phyloP scores from a whole-genome alignment of 2,888 invertebrate genomes.

The Koerneria pararmatus region DNA sequence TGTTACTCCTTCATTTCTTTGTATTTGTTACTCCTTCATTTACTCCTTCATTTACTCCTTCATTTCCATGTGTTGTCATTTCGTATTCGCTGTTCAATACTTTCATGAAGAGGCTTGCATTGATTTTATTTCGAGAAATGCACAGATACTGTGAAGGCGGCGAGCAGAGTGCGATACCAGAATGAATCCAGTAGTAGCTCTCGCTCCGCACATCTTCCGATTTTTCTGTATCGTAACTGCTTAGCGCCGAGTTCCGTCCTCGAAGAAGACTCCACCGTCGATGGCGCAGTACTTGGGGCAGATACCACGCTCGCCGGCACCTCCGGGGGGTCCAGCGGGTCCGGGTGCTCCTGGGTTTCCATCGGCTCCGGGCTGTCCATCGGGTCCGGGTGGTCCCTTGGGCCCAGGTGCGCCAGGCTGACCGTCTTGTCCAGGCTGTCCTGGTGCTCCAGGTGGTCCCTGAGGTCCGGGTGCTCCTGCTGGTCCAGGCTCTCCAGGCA shows the following conservation, averaged over 20 bases:
- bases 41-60: too few species aligned
- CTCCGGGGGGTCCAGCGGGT: slow-evolving; percentile 25
- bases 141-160: too few species aligned
- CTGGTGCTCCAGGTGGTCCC: slow-evolving; percentile 45
- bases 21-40: too few species aligned
- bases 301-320: slow-evolving; percentile 30
- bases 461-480: slow-evolving; percentile 45
- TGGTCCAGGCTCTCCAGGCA: slow-evolving; percentile 45
- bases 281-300: slow-evolving; percentile 47
- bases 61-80: too few species aligned
- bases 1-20: too few species aligned
- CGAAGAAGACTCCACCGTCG: slow-evolving; percentile 47
- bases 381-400: slow-evolving; percentile 41
- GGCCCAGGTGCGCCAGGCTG: slow-evolving; percentile 41
- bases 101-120: too few species aligned
- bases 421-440: slow-evolving; percentile 42
- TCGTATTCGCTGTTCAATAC: too few species aligned
- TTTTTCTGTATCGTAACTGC: too few species aligned
- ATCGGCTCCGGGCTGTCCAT: slow-evolving; percentile 42
- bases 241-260: slow-evolving; percentile 40
- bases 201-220: too few species aligned
- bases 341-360: slow-evolving; percentile 39
- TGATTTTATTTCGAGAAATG: too few species aligned
- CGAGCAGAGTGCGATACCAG: too few species aligned
- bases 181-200: too few species aligned